Percentiles rank a stretch among this genome's conserved stretches.
Evolutionary conservation across 2,113 vertebrate genomes (phyloP).

Genomic region (Pitta sordida): DNA sequence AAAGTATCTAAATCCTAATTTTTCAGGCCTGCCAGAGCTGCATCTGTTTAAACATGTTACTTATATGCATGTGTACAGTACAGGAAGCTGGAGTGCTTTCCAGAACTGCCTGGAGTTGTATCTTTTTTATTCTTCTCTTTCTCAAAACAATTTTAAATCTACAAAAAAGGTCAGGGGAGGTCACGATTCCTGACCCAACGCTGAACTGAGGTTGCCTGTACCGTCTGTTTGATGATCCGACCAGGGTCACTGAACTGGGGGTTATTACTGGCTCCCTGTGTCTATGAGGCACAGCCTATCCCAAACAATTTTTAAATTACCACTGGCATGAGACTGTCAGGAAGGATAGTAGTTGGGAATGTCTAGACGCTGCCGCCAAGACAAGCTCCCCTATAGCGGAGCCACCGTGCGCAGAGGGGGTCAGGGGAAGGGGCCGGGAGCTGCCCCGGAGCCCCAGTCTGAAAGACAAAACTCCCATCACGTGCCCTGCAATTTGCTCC

Average conservation of each 20-base stretch:
- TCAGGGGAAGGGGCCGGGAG: constrained; percentile 69
- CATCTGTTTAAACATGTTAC: constrained; percentile 62
- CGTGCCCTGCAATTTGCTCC: constrained; percentile 60
- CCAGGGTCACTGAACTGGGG: constrained; percentile 54
- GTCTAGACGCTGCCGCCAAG: constrained; percentile 69
- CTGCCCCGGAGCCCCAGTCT: constrained; percentile 58
- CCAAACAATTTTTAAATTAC: constrained; percentile 78
- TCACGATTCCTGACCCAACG: constrained; percentile 73
- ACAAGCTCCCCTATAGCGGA: constrained; percentile 59
- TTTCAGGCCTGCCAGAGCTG: constrained; percentile 30
- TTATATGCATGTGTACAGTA: constrained; percentile 26
- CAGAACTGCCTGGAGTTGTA: constrained; percentile 62
- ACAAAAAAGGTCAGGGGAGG: constrained; percentile 70
- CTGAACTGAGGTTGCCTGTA: constrained; percentile 68
- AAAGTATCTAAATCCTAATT: constrained; percentile 37
- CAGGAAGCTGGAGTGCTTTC: constrained; percentile 35
- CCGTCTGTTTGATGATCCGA: constrained; percentile 61
- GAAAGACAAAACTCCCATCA: constrained; percentile 76
- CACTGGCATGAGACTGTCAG: constrained; percentile 74
- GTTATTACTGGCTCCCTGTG: constrained; percentile 65
- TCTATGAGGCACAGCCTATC: constrained; percentile 63
- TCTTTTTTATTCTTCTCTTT: constrained; percentile 69
- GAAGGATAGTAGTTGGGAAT: constrained; percentile 39
- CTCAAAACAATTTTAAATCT: constrained; percentile 77
- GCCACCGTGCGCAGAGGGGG: constrained; percentile 65